Base-by-base conservation (phyloP, 1,140 invertebrate genomes). In the Papilio machaon region DNA sequence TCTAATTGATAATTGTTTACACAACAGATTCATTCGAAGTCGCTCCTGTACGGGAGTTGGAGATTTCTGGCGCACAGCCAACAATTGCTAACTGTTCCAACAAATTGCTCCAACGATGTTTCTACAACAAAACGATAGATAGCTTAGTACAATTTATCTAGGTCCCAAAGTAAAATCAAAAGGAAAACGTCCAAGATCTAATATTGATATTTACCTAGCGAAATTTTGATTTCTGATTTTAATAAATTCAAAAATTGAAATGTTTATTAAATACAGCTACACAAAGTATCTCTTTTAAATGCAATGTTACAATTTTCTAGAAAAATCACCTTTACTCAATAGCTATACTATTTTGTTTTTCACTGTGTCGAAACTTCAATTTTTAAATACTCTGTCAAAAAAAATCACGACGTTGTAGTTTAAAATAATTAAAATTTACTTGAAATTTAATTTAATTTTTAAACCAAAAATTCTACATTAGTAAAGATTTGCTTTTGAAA, bases 71-170 rank as follows among this genome's bases (percentile, higher is more conserved):
- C 77, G 23, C 38, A 10, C 1, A 43, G 77, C 77, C 77, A 79
- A 38, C 58, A 79, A 64, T 79, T 79, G 77, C 60, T 64, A 64
- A 79, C 77, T 23, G 46, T 67, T 67, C 38, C 58, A 79, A 79
- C 77, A 79, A 79, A 79, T 79, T 67, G 58, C 60, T 30, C 9
- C 11, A 49, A 30, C 15, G 43, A 10, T 76, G n/a, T 76, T 76
- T 23, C 46, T 49, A 30, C 23, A 49, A 49, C 74, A 47, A 76
- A 76, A 76, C 46, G 74, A 76, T 76, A 52, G 46, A 76, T 70
- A 11, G 64, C 30, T 70, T 70, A 70, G 64, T 70, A 30, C 64
- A 70, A 70, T 70, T 70, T 70, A 70, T 70, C 30, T 35, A 70
- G 30, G 30, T 38, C 64, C 38, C 30, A 70, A 70, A 70, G 64